Conservation (phyloP, 2,113 vertebrate species). For the Triplophysa dalaica region DNA sequence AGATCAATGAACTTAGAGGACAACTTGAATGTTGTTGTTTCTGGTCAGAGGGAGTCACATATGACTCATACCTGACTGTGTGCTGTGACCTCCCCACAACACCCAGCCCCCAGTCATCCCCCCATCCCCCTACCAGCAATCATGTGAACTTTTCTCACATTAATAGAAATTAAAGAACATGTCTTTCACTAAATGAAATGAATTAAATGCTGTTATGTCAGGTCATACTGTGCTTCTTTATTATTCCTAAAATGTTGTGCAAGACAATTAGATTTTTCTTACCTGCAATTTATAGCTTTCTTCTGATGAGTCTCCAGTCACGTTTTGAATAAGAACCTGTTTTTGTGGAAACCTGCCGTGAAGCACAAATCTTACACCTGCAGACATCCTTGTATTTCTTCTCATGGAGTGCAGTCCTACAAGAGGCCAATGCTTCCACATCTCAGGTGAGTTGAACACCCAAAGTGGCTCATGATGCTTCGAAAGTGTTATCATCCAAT, state of each 20-base stretch:
- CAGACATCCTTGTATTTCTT: constrained; percentile 1
- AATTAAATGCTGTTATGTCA: background rate
- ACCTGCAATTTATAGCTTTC: background rate
- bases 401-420: background rate
- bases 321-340: background rate
- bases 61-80: constrained; percentile 40
- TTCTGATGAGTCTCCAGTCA: constrained; percentile 12
- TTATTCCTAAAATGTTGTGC: background rate
- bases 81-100: background rate
- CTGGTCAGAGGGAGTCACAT: constrained; percentile 21
- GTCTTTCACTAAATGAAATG: constrained; percentile 11
- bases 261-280: background rate
- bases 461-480: constrained; percentile 2
- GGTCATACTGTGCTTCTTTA: background rate
- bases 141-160: background rate
- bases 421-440: background rate
- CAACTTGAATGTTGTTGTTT: constrained; percentile 6
- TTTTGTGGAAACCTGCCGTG: background rate
- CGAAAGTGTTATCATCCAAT: constrained; percentile 16
- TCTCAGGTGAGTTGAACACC: constrained; percentile 29
- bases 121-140: background rate
- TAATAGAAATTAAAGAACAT: background rate
- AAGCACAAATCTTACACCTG: constrained; percentile 9
- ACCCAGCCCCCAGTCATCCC: background rate
- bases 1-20: constrained; percentile 34